Percentiles rank a stretch among this genome's conserved stretches.
Conservation (phyloP, 2,113 vertebrate genomes). For the Morone saxatilis region DNA sequence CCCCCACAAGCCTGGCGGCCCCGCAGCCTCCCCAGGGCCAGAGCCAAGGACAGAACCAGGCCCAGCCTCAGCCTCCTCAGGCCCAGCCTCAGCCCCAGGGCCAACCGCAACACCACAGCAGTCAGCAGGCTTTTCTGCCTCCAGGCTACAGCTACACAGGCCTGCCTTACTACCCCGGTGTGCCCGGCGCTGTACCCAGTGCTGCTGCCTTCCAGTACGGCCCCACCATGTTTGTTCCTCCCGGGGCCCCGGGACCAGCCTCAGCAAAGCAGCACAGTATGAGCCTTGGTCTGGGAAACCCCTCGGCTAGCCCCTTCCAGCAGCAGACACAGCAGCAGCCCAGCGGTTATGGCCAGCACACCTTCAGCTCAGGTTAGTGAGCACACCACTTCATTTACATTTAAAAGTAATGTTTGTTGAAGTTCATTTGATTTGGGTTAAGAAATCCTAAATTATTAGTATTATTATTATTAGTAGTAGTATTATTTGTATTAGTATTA, state of each 20-base stretch:
- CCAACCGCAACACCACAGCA: slow-evolving; percentile 92
- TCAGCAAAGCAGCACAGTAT: slow-evolving; percentile 95
- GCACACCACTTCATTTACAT: not conserved
- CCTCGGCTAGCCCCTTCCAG: slow-evolving; percentile 90
- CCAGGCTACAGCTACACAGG: slow-evolving; percentile 99
- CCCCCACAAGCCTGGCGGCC: slow-evolving; percentile 91
- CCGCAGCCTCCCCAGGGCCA: slow-evolving; percentile 89
- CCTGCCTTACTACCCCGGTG: slow-evolving; percentile 97
- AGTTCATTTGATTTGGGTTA: not conserved
- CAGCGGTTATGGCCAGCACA: slow-evolving; percentile 91
- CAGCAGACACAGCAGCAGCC: slow-evolving; percentile 89
- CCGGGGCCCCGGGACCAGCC: slow-evolving; percentile 81
- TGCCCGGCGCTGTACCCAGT: slow-evolving; percentile 92
- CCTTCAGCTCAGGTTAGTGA: slow-evolving; percentile 90
- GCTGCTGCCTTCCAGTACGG: slow-evolving; percentile 95
- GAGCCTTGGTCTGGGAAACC: slow-evolving; percentile 88
- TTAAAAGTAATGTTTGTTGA: not conserved
- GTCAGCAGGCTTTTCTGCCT: slow-evolving; percentile 98
- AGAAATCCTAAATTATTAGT: not conserved
- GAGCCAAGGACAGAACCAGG: slow-evolving; percentile 94
- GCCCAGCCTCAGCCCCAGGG: slow-evolving; percentile 94
- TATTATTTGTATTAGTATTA: no score
- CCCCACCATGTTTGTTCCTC: slow-evolving; percentile 96
- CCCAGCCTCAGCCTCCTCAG: slow-evolving; percentile 94
- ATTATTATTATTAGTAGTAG: no score